Base-by-base conservation (phyloP, 2,888 invertebrate genomes). In the Xestia c-nigrum region DNA sequence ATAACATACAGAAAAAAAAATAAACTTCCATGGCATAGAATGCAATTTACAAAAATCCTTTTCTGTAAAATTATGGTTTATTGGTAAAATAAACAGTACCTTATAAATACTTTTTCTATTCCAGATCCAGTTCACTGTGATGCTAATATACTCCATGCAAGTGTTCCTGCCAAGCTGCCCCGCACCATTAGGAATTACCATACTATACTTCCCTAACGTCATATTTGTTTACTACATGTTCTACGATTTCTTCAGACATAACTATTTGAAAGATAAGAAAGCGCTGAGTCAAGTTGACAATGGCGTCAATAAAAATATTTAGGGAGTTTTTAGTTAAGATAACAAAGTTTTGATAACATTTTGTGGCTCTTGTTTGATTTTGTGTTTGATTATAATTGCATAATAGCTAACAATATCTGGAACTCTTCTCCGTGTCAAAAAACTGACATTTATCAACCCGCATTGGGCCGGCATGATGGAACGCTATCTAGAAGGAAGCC, bases 211-310 rank as follows among this genome's bases (percentile, higher is more conserved):
- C 82, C 96, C 97, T 0, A 98, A 98, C 85, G 97, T 98, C 5
- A 81, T 96, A 76, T 92, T 97, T 74, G 97, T 98, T 67, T 98
- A 97, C 90, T 98, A 97, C 91, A 97, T 98, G 96, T 98, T 98
- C 89, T 97, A 97, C 85, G 96, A 98, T 75, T 98, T 98, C 92
- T 98, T 97, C 87, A 96, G 94, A 82, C 96, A 97, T 74, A 97
- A 97, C 69, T 98, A 98, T 85, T 40, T 66, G 3, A 85, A 86
- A 50, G 74, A 85, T 21, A 81, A 78, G 40, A 85, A 89, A 85
- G 73, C 3, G 16, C 61, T 73, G 40, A 86, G 50, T 64, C 61
- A 71, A 5, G 76, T 64, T 55, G 71, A 78, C 5, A 85, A 85
- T 50, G 85, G 88, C 59, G 50, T 78, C 47, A 71, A 80, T 1